phyloP scores from a whole-genome alignment of 2,797 vertebrate genomes.

The Chiroxiphia lanceolata region DNA sequence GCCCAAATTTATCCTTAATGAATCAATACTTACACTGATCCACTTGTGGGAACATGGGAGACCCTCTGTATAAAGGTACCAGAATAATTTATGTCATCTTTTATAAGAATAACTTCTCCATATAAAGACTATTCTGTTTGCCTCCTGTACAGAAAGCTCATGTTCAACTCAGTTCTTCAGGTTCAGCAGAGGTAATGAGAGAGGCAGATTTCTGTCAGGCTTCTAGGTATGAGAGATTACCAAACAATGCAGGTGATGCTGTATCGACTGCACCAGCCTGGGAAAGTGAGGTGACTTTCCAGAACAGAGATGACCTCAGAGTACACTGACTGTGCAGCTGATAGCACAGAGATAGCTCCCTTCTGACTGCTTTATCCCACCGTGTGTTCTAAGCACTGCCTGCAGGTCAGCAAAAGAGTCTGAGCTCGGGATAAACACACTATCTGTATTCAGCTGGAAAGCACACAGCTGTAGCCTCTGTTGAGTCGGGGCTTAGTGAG shows the following conservation, averaged over 20 bases:
- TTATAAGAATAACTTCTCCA: background rate
- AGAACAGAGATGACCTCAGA: background rate
- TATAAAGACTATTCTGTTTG: background rate
- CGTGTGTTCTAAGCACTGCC: background rate
- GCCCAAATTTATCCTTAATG: background rate
- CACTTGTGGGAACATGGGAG: background rate
- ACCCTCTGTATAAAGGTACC: background rate
- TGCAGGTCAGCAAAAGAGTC: background rate
- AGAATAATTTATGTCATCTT: background rate
- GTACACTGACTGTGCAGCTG: fast-evolving
- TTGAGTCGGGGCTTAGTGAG: background rate
- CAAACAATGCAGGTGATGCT: background rate
- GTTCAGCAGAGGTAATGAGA: background rate
- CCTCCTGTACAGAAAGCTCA: background rate
- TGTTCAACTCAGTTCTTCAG: fast-evolving
- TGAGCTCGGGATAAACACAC: background rate
- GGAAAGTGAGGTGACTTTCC: background rate
- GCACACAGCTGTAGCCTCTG: background rate
- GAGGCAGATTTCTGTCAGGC: background rate
- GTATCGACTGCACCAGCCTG: background rate
- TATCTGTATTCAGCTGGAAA: background rate
- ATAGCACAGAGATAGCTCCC: background rate
- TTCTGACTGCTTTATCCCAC: background rate
- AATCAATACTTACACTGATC: background rate
- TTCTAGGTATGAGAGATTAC: background rate